These are phyloP conservation scores for Bacillus rossius DNA, from an alignment of 1,140 invertebrate genomes.

Conservation along the genomic window DNA sequence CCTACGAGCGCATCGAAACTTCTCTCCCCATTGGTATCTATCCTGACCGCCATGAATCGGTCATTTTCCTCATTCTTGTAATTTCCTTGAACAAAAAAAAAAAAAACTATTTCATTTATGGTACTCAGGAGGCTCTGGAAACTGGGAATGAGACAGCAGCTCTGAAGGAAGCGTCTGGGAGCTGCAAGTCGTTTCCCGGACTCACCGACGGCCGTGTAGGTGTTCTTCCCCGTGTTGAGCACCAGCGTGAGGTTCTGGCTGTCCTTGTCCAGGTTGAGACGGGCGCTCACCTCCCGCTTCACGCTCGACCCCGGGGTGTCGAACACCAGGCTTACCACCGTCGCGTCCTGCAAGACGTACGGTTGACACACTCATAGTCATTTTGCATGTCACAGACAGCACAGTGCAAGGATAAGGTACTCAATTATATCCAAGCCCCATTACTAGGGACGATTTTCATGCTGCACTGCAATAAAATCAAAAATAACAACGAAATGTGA, in stretches of 20 bases:
- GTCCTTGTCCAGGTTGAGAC: conserved; percentile 48
- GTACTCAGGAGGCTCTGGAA: no score
- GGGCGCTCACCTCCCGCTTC: conserved; percentile 51
- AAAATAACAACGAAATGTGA: no score
- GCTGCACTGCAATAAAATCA: no score
- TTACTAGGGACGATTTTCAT: no score
- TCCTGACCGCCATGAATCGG: conserved; percentile 54
- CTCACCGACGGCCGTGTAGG: conserved; percentile 51
- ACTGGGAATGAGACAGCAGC: not conserved
- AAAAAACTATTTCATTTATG: not conserved
- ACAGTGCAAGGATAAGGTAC: no score
- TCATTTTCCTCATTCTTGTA: conserved; percentile 59
- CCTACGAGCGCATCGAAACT: conserved; percentile 57
- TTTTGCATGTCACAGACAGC: no score
- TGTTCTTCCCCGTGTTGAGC: conserved; percentile 55
- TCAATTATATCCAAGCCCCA: no score
- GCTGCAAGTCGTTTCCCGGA: not conserved
- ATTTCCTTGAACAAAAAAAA: conserved; percentile 42
- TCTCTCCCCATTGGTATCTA: conserved; percentile 62
- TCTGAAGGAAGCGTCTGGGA: no score
- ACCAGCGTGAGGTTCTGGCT: conserved; percentile 53
- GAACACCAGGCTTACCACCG: conserved; percentile 52
- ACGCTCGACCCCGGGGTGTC: conserved; percentile 58
- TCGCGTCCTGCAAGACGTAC: no score
- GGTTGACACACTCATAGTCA: no score